Percentiles rank a stretch among this genome's conserved stretches.
phyloP scores from a whole-genome alignment of 2,113 vertebrate genomes.

The Mormyrus iriodes region DNA sequence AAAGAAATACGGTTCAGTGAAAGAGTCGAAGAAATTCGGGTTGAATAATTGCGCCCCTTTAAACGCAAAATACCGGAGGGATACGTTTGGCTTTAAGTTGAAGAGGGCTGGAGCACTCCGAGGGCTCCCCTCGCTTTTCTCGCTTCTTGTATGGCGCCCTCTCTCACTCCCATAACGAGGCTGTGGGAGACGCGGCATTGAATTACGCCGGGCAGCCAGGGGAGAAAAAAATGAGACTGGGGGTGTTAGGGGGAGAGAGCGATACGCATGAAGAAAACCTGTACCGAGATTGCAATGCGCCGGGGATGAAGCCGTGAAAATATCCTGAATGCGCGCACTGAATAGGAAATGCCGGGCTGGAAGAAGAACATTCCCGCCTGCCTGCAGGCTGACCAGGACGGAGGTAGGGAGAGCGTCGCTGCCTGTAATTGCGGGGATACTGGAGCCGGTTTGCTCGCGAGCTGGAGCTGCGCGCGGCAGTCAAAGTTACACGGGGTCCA shows the following conservation, averaged over 20 bases:
- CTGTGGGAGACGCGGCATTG: constrained; percentile 44
- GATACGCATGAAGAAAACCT: constrained; percentile 23
- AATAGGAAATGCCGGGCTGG: constrained; percentile 82
- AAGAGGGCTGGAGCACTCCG: neutral
- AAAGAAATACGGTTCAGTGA: neutral
- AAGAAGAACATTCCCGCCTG: constrained; percentile 95
- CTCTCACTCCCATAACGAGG: constrained; percentile 39
- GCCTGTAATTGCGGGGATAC: neutral
- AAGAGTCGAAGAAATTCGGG: neutral
- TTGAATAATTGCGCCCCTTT: neutral
- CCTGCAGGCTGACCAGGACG: constrained; percentile 86
- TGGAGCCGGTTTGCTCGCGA: neutral
- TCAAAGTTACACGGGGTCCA: neutral
- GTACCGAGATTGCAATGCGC: constrained; percentile 37
- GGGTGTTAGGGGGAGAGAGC: constrained; percentile 23
- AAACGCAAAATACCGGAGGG: neutral
- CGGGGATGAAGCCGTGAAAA: constrained; percentile 30
- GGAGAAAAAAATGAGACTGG: constrained; percentile 24
- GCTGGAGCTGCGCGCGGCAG: neutral
- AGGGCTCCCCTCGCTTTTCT: neutral
- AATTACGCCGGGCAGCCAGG: constrained; percentile 34
- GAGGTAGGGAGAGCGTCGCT: constrained; percentile 57
- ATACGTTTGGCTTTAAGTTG: neutral
- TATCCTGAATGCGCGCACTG: constrained; percentile 35
- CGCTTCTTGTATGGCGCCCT: constrained; percentile 3